Evolutionary conservation across 2,113 vertebrate species (phyloP).

Genomic region (Apaloderma vittatum): DNA sequence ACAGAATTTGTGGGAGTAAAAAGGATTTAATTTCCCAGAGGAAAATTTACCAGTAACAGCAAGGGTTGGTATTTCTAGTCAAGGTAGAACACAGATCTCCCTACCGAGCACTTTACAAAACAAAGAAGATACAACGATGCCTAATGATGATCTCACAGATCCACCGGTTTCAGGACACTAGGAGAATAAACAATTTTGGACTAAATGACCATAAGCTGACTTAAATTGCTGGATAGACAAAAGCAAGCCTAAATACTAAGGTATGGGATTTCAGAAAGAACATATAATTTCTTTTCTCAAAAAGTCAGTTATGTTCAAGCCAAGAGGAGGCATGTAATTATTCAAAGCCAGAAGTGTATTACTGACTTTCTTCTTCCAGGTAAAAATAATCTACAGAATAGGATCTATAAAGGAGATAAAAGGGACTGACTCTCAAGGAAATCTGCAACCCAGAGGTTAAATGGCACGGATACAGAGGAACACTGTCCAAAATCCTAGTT

Average conservation of each 20-base stretch:
- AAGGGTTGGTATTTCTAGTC: not conserved
- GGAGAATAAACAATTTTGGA: not conserved
- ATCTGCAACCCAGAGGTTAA: not conserved
- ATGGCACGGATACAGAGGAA: not conserved
- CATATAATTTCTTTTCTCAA: not conserved
- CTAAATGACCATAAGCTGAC: not conserved
- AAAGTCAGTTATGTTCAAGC: not conserved
- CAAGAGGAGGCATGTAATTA: not conserved
- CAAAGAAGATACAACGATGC: not conserved
- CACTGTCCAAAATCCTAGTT: not conserved
- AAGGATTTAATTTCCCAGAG: not conserved
- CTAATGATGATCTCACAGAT: not conserved
- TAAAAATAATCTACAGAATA: not conserved
- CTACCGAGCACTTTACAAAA: not conserved
- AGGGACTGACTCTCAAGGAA: not conserved
- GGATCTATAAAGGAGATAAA: not conserved
- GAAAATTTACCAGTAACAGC: not conserved
- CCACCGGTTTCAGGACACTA: not conserved
- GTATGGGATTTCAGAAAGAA: not conserved
- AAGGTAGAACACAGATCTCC: not conserved
- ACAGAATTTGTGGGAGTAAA: not conserved
- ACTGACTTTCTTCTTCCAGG: not conserved
- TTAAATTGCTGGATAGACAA: not conserved
- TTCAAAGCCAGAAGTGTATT: not conserved
- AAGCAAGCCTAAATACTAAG: not conserved